Evolutionary conservation across 2,113 vertebrate species (phyloP).

Genomic region (Scortum barcoo): DNA sequence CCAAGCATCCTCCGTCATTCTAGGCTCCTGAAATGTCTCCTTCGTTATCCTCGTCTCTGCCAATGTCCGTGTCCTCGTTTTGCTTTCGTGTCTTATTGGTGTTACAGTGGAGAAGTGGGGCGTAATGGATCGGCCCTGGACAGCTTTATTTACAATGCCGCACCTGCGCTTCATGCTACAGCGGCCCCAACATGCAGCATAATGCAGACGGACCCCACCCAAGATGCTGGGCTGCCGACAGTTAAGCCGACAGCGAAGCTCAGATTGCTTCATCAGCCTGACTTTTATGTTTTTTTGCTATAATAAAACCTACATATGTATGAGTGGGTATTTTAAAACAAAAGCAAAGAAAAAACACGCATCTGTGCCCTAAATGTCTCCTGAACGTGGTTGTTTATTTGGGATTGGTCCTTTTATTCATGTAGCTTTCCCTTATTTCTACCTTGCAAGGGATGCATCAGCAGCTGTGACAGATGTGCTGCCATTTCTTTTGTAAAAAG

Average conservation of each 20-base stretch:
- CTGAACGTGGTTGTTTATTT: constrained; percentile 5
- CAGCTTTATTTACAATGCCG: constrained; percentile 66
- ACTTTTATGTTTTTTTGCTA: background rate
- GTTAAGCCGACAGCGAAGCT: constrained; percentile 48
- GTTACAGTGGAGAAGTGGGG: background rate
- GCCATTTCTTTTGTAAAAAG: background rate
- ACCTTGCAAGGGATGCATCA: constrained; percentile 15
- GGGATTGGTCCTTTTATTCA: constrained; percentile 10
- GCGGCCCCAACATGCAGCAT: constrained; percentile 82
- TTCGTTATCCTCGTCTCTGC: constrained; percentile 7
- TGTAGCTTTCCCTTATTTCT: constrained; percentile 9
- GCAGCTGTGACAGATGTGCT: constrained; percentile 37
- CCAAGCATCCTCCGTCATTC: constrained; percentile 26
- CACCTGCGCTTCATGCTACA: constrained; percentile 68
- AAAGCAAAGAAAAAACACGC: too few relatives aligned
- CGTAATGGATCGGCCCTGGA: background rate
- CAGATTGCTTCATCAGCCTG: constrained; percentile 20
- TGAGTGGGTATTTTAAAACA: background rate
- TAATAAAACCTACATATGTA: background rate
- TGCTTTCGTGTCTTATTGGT: background rate
- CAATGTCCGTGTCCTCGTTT: background rate
- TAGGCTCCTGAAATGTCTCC: constrained; percentile 27
- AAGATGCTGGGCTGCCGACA: constrained; percentile 78
- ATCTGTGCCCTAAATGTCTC: background rate
- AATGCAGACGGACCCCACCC: constrained; percentile 90